A percentile compares a stretch with the other conserved stretches of the same genome.
Conservation (phyloP, 2,113 vertebrate genomes). For the Castor canadensis region DNA sequence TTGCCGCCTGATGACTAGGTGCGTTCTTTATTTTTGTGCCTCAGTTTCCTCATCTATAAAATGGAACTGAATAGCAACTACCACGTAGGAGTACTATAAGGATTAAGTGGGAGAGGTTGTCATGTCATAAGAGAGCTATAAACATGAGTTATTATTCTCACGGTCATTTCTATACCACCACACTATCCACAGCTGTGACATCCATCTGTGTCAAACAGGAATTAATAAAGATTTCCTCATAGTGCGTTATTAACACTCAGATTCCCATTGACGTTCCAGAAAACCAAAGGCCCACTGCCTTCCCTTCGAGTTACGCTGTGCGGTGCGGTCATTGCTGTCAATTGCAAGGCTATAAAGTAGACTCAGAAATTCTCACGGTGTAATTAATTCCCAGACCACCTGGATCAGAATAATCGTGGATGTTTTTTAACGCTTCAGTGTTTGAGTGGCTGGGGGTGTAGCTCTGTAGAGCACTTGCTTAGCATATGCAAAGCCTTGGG, state of each 20-base stretch:
- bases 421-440: not conserved
- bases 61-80: not conserved
- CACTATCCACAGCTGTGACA: not conserved
- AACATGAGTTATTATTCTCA: not conserved
- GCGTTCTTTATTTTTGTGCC: not conserved
- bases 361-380: not conserved
- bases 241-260: not conserved
- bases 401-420: not conserved
- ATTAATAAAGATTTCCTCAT: not conserved
- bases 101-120: not conserved
- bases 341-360: not conserved
- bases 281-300: not conserved
- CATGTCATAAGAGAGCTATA: not conserved
- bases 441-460: too few species aligned
- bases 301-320: not conserved
- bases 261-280: not conserved
- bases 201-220: not conserved
- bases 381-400: not conserved
- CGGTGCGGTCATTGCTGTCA: not conserved
- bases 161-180: not conserved
- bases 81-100: not conserved
- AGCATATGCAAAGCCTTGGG: too few species aligned
- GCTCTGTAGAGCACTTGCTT: too few species aligned
- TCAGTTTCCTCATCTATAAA: not conserved
- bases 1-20: not conserved